phyloP scores from a whole-genome alignment of 2,797 vertebrate genomes.

The Anguilla obscura region DNA sequence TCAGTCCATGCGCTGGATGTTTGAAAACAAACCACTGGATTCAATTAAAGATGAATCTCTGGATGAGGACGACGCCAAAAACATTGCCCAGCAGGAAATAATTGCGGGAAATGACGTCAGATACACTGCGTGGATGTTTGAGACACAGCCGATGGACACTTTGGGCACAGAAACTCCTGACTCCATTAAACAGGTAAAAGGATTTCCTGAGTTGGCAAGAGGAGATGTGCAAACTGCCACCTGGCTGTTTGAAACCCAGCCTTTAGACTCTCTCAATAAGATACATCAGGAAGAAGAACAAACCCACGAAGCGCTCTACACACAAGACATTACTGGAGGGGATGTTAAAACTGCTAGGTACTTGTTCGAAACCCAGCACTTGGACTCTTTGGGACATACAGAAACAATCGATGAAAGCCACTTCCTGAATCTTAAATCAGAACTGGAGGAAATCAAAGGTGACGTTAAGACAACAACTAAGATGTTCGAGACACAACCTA shows the following conservation, averaged over 20 bases:
- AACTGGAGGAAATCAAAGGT: constrained; percentile 82
- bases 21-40: constrained; percentile 85
- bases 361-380: constrained; percentile 82
- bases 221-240: constrained; percentile 74
- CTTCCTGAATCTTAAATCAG: constrained; percentile 77
- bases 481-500: constrained; percentile 83
- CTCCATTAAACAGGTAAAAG: constrained; percentile 65
- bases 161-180: constrained; percentile 54
- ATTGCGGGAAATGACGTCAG: constrained; percentile 80
- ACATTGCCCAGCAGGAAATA: constrained; percentile 75
- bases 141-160: constrained; percentile 77
- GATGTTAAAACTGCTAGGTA: constrained; percentile 81
- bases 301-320: constrained; percentile 62
- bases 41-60: constrained; percentile 73
- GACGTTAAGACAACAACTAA: constrained; percentile 81
- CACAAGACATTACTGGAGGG: constrained; percentile 68
- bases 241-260: constrained; percentile 84
- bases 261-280: constrained; percentile 80
- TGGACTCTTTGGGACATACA: constrained; percentile 77
- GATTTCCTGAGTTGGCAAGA: constrained; percentile 77
- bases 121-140: constrained; percentile 86
- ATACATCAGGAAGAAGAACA: constrained; percentile 72
- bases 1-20: constrained; percentile 82
- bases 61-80: constrained; percentile 63
- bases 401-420: constrained; percentile 80